These are phyloP conservation scores for Drosophila maculinotata DNA, from an alignment of 2,888 invertebrate species.

Conservation along the genomic window DNA sequence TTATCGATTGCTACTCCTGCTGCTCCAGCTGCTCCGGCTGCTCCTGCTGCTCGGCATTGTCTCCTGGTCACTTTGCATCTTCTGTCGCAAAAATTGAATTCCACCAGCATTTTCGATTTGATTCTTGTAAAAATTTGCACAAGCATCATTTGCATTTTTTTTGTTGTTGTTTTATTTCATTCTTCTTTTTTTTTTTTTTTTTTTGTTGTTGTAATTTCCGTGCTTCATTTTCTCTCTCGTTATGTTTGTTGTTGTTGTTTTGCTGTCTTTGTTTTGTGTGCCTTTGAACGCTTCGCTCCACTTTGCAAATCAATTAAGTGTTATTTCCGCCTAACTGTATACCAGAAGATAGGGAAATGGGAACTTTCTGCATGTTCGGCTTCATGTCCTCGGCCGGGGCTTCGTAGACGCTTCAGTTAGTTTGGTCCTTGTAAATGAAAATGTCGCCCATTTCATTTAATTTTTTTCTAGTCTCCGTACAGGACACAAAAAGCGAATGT, in stretches of 20 bases:
- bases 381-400: constrained; percentile 3
- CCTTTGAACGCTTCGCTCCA: constrained; percentile 54
- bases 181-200: constrained; percentile 8
- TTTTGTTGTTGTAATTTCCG: constrained; percentile 5
- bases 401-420: constrained; percentile 37
- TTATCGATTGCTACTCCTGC: constrained; percentile 31
- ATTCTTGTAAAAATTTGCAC: constrained; percentile 34
- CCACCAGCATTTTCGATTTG: constrained; percentile 26
- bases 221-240: not conserved
- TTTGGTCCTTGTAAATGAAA: constrained; percentile 59
- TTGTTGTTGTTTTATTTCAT: constrained; percentile 8
- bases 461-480: not conserved
- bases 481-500: constrained; percentile 7
- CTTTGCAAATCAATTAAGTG: constrained; percentile 76
- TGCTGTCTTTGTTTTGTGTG: constrained; percentile 28
- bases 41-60: constrained; percentile 13
- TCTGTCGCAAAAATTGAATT: constrained; percentile 28
- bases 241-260: constrained; percentile 5
- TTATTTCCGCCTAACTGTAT: constrained; percentile 65
- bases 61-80: constrained; percentile 36
- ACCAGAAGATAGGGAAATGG: constrained; percentile 23
- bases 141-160: constrained; percentile 14
- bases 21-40: constrained; percentile 4
- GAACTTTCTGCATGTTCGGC: constrained; percentile 9
- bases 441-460: constrained; percentile 36